Conservation (phyloP, 2,888 invertebrate genomes). For the Ophioninae sp. region DNA sequence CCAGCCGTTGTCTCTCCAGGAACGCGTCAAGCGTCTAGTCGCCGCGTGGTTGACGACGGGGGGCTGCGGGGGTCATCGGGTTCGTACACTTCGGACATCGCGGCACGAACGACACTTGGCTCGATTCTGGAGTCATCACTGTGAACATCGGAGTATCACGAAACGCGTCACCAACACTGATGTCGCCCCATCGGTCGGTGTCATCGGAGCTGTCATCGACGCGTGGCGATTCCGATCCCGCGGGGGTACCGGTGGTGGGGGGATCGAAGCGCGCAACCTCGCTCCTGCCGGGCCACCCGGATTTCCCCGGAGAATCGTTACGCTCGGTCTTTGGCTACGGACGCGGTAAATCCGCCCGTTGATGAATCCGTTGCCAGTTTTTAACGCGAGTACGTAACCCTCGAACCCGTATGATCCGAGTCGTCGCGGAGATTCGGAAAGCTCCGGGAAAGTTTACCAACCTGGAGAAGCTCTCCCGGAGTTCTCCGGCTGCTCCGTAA, state of each 20-base stretch:
- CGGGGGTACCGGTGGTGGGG: constrained; percentile 61
- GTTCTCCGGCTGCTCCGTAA: neutral
- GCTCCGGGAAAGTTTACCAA: neutral
- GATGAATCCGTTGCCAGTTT: too few species aligned
- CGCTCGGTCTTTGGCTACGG: constrained; percentile 5
- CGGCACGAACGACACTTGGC: constrained; percentile 26
- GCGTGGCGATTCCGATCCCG: constrained; percentile 59
- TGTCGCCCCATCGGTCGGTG: too few species aligned
- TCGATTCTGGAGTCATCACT: neutral
- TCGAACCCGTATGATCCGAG: neutral
- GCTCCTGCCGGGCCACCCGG: constrained; percentile 56
- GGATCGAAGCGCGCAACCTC: constrained; percentile 20
- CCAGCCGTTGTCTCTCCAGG: too few species aligned
- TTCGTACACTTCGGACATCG: neutral
- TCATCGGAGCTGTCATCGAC: constrained; percentile 21
- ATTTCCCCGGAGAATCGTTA: constrained; percentile 29
- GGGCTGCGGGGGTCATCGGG: neutral
- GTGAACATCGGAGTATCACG: neutral
- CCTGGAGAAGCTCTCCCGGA: neutral
- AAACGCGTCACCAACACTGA: neutral
- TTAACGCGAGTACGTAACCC: neutral
- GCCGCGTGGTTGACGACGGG: constrained; percentile 55
- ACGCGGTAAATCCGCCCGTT: neutral
- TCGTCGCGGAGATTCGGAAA: neutral
- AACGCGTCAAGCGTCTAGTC: neutral